Percentiles rank a stretch among this genome's conserved stretches.
These are phyloP conservation scores for Dufourea novaeangliae DNA, from an alignment of 1,140 invertebrate species.

Conservation along the genomic window DNA sequence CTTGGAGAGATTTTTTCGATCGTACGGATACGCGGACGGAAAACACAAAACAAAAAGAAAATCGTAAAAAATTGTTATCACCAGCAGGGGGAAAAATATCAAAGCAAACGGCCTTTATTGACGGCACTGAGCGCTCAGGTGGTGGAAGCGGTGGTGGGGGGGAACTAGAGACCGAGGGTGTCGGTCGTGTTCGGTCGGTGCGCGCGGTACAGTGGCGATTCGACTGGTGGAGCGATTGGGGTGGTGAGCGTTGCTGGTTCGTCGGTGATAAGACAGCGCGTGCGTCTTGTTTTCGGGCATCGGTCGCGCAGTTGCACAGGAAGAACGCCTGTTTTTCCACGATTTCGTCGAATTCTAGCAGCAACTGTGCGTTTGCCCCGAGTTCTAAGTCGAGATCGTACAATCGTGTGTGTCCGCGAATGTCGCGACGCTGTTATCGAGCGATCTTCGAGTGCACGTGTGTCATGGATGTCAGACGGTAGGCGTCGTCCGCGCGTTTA, in stretches of 20 bases:
- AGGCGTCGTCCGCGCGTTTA: slow-evolving; percentile 27
- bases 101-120: slow-evolving; percentile 24
- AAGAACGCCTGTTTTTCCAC: neutral
- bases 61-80: too few species aligned
- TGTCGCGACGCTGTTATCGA: slow-evolving; percentile 25
- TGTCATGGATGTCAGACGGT: slow-evolving; percentile 18
- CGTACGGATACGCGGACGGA: too few species aligned
- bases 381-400: too few species aligned
- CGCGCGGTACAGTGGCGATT: slow-evolving; percentile 50
- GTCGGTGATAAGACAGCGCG: slow-evolving; percentile 14
- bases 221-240: slow-evolving; percentile 33
- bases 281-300: slow-evolving; percentile 6
- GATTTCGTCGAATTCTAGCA: neutral
- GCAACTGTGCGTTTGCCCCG: neutral
- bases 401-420: neutral
- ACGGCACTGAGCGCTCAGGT: slow-evolving; percentile 44
- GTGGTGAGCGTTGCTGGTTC: neutral
- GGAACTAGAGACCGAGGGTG: slow-evolving; percentile 42
- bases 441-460: slow-evolving; percentile 19
- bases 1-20: too few species aligned
- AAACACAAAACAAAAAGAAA: too few species aligned
- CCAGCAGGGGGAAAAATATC: neutral
- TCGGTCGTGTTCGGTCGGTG: slow-evolving; percentile 55
- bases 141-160: slow-evolving; percentile 28
- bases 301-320: neutral